phyloP scores from a whole-genome alignment of 1,140 invertebrate species.

The Orchestia grillus region DNA sequence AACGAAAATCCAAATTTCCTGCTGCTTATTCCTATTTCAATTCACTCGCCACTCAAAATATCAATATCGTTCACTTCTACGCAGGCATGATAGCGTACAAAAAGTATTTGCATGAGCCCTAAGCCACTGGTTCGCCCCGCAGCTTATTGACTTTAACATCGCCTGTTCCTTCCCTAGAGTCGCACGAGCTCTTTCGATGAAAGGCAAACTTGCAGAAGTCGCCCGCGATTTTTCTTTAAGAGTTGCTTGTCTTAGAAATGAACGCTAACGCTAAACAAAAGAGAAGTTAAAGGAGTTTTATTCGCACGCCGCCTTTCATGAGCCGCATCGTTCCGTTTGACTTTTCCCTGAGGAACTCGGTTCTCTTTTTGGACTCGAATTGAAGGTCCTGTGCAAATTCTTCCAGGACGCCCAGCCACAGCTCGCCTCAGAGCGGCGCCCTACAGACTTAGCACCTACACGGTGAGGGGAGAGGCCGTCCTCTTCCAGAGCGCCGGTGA shows the following conservation, averaged over 20 bases:
- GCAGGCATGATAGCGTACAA: not conserved
- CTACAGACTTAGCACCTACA: constrained; percentile 19
- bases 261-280: constrained; percentile 29
- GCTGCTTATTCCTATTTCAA: not conserved
- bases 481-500: constrained; percentile 1
- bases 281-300: constrained; percentile 8
- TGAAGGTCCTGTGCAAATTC: not conserved
- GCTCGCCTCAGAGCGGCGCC: not conserved
- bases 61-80: not conserved
- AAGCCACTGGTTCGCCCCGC: not conserved
- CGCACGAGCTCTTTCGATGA: not conserved
- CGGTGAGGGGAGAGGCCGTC: constrained; percentile 11
- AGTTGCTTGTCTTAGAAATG: not conserved
- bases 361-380: not conserved
- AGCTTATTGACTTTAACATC: not conserved
- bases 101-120: not conserved
- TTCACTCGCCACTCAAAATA: not conserved
- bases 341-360: constrained; percentile 2
- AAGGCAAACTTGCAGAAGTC: not conserved
- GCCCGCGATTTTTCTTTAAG: not conserved
- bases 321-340: constrained; percentile 21
- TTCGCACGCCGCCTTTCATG: constrained; percentile 6
- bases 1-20: not conserved
- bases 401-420: not conserved
- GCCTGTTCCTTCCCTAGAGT: not conserved